Evolutionary conservation across 2,888 invertebrate genomes (phyloP).

Genomic region (Perdita meconis): DNA sequence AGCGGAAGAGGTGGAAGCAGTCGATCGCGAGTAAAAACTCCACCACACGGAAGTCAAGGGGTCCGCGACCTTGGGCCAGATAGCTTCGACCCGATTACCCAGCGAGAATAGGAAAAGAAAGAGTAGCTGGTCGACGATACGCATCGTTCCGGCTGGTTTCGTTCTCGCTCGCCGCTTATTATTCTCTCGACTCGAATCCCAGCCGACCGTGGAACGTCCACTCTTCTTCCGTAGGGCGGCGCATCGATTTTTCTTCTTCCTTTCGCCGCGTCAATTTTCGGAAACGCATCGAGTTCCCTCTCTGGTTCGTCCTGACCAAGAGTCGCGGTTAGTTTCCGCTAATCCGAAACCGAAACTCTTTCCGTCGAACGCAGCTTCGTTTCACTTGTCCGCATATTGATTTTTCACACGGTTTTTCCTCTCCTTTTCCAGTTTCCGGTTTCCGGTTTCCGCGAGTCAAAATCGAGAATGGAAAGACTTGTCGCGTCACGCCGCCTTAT

Average conservation of each 20-base stretch:
- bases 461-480: neutral
- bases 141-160: constrained; percentile 28
- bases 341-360: neutral
- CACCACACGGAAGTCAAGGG: constrained; percentile 70
- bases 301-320: no score
- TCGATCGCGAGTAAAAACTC: constrained; percentile 69
- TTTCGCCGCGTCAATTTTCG: neutral
- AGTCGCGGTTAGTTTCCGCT: neutral
- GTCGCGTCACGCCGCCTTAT: neutral
- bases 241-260: constrained; percentile 10
- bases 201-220: neutral
- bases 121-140: constrained; percentile 27
- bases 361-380: neutral
- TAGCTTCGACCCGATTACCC: constrained; percentile 18
- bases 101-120: constrained; percentile 20
- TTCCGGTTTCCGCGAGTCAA: no score
- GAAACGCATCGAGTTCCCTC: neutral
- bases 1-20: neutral
- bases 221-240: constrained; percentile 22
- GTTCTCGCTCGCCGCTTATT: neutral
- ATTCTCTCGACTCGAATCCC: neutral
- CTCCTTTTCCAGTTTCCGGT: no score
- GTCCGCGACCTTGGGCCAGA: constrained; percentile 35
- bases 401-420: no score
- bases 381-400: constrained; percentile 22